Evolutionary conservation across 2,113 vertebrate genomes (phyloP), one percentile per base, ranked within the genome.

Genomic region (Casuarius casuarius): DNA sequence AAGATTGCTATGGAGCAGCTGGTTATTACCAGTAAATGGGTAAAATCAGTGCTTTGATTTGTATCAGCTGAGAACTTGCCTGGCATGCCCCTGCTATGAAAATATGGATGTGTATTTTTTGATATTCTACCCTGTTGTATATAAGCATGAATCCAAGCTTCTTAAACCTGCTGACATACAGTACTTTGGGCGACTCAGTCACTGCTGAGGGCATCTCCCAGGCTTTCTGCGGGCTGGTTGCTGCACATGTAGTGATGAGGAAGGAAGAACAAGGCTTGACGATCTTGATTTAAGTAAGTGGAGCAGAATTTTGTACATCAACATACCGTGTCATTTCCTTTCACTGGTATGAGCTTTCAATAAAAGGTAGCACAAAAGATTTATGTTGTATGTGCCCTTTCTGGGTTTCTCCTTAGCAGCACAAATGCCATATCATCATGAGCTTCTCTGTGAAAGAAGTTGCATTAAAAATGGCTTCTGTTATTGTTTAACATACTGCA

Each of bases 391-490:
- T 8, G 3, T 35, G 15, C 67, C 46, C 21, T 72, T 75, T 35
- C 61, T 40, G 46, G 35, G 22, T 10, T 75, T 21, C 44, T 65
- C 70, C 58, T 61, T 11, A 51, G 40, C 54, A 87, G 73, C 42
- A 65, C 67, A 67, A 63, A n/a, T 80, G 33, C 1, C 2, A 31
- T 77, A 77, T 54, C 78, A 38, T 74, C 85, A 23, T 10, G 31
- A 72, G 51, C 22, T 84, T 81, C 75, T 90, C 56, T 54, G 56
- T 62, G 46, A 66, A 90, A 89, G 79, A 59, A 28, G 31, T 48
- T 73, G 70, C 66, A n/a, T 94, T 92, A 75, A 87, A 93, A 92
- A 56, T 73, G 29, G 29, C 70, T 92, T 87, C 79, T 94, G 65
- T 84, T 84, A 35, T 51, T 87, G 86, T 71, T 92, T 89, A 93